Conservation (phyloP, 1,140 invertebrate species). For the Aphidius gifuensis region DNA sequence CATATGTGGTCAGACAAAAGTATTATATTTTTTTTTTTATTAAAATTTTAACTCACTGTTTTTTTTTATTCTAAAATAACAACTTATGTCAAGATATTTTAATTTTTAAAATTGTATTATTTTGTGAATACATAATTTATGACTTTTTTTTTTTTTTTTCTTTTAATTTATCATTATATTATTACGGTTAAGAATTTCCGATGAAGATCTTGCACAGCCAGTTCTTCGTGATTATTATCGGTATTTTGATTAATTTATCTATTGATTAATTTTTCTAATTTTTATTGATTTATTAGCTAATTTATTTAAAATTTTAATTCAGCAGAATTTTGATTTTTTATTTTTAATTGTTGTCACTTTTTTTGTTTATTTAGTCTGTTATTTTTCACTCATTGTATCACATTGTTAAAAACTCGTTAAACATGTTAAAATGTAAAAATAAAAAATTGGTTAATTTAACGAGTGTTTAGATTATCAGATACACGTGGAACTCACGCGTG, state of each 20-base stretch:
- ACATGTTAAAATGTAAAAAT: not conserved
- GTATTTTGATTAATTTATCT: not conserved
- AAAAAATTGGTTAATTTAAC: slow-evolving; percentile 4
- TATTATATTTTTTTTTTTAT: too few relatives aligned
- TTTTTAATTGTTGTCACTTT: slow-evolving; percentile 1
- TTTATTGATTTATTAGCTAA: too few relatives aligned
- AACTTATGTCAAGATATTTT: too few relatives aligned
- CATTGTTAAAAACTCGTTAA: not conserved
- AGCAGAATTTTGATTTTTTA: not conserved
- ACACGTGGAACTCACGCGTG: slow-evolving; percentile 29
- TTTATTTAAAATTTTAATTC: not conserved
- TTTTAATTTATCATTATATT: too few relatives aligned
- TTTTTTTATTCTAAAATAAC: too few relatives aligned
- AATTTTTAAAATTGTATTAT: too few relatives aligned
- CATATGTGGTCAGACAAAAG: too few relatives aligned
- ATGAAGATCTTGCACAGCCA: slow-evolving; percentile 29
- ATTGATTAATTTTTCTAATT: not conserved
- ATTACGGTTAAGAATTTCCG: slow-evolving; percentile 24
- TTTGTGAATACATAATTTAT: too few relatives aligned
- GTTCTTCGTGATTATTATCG: slow-evolving; percentile 10
- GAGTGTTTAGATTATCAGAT: slow-evolving; percentile 15
- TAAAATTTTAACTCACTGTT: too few relatives aligned
- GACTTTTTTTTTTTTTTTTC: too few relatives aligned
- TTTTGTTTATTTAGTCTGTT: not conserved
- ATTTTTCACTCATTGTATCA: slow-evolving; percentile 5